Evolutionary conservation across 2,797 vertebrate species (phyloP), one percentile per base, ranked within the genome.

Genomic region (Pterois miles): DNA sequence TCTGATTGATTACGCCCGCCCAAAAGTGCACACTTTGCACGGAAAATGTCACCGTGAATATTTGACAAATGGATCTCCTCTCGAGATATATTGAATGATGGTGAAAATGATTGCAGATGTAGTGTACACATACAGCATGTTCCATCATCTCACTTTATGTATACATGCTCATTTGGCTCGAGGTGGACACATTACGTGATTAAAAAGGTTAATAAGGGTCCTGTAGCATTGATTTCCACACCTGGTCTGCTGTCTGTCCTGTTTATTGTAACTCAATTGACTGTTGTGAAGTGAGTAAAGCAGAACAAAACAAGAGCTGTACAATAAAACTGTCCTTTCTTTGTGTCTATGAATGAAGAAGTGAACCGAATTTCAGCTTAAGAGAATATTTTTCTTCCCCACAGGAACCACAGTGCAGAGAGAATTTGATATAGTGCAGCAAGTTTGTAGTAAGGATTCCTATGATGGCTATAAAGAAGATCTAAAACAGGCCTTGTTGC

Each of bases 21-120:
- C 80, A 89, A 88, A 91, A 92, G 80, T 90, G 90, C 89, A 89
- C 84, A 85, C 88, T 91, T 91, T 86, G 94, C 89, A 92, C 82
- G 65, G 86, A 83, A 89, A 89, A 89, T 84, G 85, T 92, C 91
- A 88, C 84, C 23, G 78, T 84, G 86, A 91, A 91, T 91, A 92
- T 90, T 88, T 93, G 92, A 95, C 94, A 93, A 93, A 95, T 92
- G 86, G 75, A 70, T 73, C 73, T 71, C 69, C 70, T 85, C 69
- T 81, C 57, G 16, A 65, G 87, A 89, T 82, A 71, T 86, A 91
- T 86, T 67, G 85, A 82, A 54, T 16, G 4, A 64, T 8, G 65
- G 56, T 76, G 66, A 60, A 84, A 89, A 81, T 78, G 12, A 86
- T 69, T 70, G 80, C 73, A 70, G 73, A 81, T 87, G 48, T 58